phyloP scores from a whole-genome alignment of 2,888 invertebrate genomes.

The Andrena praecox region DNA sequence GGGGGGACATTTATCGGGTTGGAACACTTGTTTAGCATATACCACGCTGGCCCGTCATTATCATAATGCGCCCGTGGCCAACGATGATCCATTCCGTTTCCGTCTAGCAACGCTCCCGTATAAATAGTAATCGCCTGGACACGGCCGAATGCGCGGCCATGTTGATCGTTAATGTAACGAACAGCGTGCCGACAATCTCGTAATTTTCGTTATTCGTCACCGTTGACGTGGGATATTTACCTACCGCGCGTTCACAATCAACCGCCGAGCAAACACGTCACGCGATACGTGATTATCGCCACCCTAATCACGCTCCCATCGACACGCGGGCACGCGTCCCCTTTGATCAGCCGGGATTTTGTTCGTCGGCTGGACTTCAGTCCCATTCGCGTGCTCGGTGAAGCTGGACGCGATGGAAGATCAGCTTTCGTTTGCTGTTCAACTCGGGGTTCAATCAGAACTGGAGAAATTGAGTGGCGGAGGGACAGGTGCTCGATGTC shows the following conservation, averaged over 20 bases:
- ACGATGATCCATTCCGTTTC: conserved; percentile 54
- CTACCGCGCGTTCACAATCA: conserved; percentile 47
- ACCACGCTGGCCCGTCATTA: conserved; percentile 47
- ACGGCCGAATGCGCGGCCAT: conserved; percentile 19
- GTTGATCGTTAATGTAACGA: conserved; percentile 62
- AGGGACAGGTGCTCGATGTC: no score
- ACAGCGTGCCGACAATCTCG: conserved; percentile 56
- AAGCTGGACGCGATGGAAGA: background rate
- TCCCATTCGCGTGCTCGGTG: background rate
- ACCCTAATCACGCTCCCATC: conserved; percentile 48
- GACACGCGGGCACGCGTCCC: background rate
- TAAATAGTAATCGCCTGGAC: conserved; percentile 43
- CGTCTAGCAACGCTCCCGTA: conserved; percentile 11
- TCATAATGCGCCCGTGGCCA: conserved; percentile 55
- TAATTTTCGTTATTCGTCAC: conserved; percentile 61
- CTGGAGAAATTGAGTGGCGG: no score
- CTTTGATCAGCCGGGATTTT: conserved; percentile 26
- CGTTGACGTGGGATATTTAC: conserved; percentile 36
- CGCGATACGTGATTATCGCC: conserved; percentile 34
- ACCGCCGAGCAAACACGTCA: conserved; percentile 32
- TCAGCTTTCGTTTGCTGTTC: no score
- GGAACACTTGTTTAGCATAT: conserved; percentile 60
- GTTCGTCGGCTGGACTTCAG: background rate
- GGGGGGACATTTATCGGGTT: conserved; percentile 52
- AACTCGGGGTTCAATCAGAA: no score